Percentiles rank a stretch among this genome's conserved stretches.
Conservation (phyloP, 2,888 invertebrate genomes). For the Drosophila parthenogenetica region DNA sequence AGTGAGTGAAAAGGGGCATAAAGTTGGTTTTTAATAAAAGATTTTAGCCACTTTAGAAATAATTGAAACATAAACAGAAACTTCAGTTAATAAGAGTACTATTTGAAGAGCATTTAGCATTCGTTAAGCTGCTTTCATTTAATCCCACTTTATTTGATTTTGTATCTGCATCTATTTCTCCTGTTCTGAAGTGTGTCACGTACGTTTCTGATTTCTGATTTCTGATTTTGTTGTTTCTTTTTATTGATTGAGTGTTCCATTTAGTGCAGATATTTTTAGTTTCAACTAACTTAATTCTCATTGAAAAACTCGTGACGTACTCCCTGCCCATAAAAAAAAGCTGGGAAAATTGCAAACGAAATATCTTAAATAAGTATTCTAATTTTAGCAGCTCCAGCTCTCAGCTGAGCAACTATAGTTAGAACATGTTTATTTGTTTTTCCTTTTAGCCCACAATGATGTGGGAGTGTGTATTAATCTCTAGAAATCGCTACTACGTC, state of each 20-base stretch:
- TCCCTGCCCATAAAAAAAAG: not conserved
- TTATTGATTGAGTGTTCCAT: slow-evolving; percentile 79
- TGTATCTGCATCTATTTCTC: slow-evolving; percentile 2
- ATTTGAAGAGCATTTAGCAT: slow-evolving; percentile 3
- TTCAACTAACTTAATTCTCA: slow-evolving; percentile 25
- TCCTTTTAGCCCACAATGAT: slow-evolving; percentile 23
- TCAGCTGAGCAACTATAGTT: slow-evolving; percentile 47
- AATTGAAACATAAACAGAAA: not conserved
- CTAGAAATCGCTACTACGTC: slow-evolving; percentile 41
- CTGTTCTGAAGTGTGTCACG: slow-evolving; percentile 71
- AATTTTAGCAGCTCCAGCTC: slow-evolving; percentile 51
- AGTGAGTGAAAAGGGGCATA: not conserved
- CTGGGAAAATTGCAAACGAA: slow-evolving; percentile 47
- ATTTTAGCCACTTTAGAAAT: too few relatives aligned
- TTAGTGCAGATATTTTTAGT: slow-evolving; percentile 66
- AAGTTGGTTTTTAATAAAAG: too few relatives aligned
- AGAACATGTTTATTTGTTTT: slow-evolving; percentile 57
- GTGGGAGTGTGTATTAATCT: slow-evolving; percentile 49
- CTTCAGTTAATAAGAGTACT: not conserved
- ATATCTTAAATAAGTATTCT: slow-evolving; percentile 33
- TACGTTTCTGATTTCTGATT: slow-evolving; percentile 30
- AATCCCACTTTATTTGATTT: slow-evolving; percentile 8
- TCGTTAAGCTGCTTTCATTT: not conserved
- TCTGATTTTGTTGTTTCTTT: slow-evolving; percentile 38
- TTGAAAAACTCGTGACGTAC: slow-evolving; percentile 48